phyloP scores from a whole-genome alignment of 92 coral and sea anemone species.

The Heteractis magnifica region DNA sequence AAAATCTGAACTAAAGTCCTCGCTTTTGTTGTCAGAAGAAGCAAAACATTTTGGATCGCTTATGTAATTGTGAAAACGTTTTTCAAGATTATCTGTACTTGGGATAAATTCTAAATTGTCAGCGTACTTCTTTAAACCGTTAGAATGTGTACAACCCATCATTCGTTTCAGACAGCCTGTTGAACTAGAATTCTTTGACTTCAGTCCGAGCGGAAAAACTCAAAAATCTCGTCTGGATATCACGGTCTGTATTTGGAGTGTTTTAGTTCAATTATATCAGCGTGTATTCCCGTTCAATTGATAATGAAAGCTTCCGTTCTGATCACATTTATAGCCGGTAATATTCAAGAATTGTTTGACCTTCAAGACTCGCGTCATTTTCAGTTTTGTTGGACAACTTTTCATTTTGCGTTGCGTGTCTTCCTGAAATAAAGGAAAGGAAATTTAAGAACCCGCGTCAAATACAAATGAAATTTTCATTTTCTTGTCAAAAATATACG shows the following conservation, averaged over 20 bases:
- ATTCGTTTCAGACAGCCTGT: not conserved
- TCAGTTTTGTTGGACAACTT: constrained; percentile 5
- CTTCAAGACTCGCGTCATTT: not conserved
- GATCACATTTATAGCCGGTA: too few relatives aligned
- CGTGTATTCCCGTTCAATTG: not conserved
- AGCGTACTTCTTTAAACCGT: not conserved
- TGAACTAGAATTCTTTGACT: not conserved
- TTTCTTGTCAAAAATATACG: too few relatives aligned
- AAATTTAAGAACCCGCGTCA: not conserved
- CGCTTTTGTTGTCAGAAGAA: not conserved
- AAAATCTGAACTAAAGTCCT: not conserved
- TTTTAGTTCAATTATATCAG: not conserved
- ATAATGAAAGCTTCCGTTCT: too few relatives aligned
- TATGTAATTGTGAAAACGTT: not conserved
- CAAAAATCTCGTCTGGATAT: not conserved
- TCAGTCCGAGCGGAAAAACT: not conserved
- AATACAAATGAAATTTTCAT: too few relatives aligned
- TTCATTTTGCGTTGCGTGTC: not conserved
- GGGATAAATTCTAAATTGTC: not conserved
- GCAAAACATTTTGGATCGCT: not conserved
- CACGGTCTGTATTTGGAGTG: not conserved
- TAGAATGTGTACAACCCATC: not conserved
- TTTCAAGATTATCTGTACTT: not conserved
- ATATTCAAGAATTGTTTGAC: not conserved
- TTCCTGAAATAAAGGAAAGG: not conserved